These are phyloP conservation scores for Microcebus ravelobensis DNA, from an alignment of 2,113 vertebrate genomes.

Conservation along the genomic window DNA sequence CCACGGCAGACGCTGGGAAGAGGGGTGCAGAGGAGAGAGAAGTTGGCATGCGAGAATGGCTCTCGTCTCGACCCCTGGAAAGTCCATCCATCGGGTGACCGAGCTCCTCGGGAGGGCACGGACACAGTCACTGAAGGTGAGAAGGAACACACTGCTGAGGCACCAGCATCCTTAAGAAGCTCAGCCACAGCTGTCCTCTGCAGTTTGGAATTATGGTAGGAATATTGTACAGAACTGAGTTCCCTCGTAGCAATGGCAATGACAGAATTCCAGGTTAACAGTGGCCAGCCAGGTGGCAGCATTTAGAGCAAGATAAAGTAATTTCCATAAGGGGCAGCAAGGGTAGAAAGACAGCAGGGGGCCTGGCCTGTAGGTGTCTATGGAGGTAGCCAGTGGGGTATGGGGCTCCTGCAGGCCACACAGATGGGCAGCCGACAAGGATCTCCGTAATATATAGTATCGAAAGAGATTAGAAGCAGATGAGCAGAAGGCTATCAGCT, in stretches of 20 bases:
- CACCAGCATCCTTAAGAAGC: not conserved
- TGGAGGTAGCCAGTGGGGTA: not conserved
- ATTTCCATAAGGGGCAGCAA: not conserved
- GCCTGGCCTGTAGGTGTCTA: not conserved
- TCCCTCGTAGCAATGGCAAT: not conserved
- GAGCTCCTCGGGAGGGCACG: not conserved
- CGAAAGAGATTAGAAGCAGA: not conserved
- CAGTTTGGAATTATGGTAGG: not conserved
- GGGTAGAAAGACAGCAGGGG: not conserved
- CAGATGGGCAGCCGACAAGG: not conserved
- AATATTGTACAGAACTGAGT: not conserved
- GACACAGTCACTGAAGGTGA: not conserved
- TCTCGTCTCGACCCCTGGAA: not conserved
- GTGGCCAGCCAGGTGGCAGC: not conserved
- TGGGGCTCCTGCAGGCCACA: not conserved
- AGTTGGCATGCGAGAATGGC: not conserved
- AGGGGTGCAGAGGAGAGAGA: not conserved
- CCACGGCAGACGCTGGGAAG: too few relatives aligned
- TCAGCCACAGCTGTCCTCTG: not conserved
- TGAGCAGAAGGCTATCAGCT: not conserved
- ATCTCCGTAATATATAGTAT: not conserved
- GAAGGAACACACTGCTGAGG: not conserved
- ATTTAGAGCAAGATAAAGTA: not conserved
- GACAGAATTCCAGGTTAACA: not conserved
- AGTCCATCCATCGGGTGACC: not conserved